Evolutionary conservation across 1,140 invertebrate species (phyloP), one percentile per base, ranked within the genome.

Genomic region (Gryon sp.): DNA sequence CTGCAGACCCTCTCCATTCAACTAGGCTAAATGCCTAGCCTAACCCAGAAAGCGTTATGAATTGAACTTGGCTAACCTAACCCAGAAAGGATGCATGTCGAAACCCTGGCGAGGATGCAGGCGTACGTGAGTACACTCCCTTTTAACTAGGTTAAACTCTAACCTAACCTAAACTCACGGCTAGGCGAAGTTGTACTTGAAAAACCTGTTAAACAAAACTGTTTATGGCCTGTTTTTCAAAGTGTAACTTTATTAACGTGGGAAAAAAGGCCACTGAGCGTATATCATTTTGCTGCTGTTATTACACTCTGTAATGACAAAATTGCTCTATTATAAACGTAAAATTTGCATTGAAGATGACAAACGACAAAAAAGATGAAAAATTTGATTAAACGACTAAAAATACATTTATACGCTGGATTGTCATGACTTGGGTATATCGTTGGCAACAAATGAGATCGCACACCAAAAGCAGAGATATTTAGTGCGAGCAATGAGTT

Each of bases 1-100:
- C 28, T 22, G 24, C 28, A 20, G 69, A 41, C 52, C 43, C 53
- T 43, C 43, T 24, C 48, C n/a, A 19, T 24, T 14, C 14, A 78
- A 55, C 62, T 66, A 68, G 75, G 75, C 63, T 65, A 73, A 78
- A 78, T 36, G 63, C 48, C n/a, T 40, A 36, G 34, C 57, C 60
- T 72, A 77, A 77, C 75, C 75, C 36, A 77, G 53, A 78, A 73
- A 69, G 22, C 62, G 18, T 68, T 73, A 78, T 66, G 63, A 73
- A 78, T 78, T 78, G 68, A 78, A 78, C 62, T 73, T 73, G 48
- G 50, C 68, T 70, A 73, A 70, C 68, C 75, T 68, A 70, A 70
- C 62, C 62, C 55, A 72, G 53, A 72, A 70, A 78, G 24, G 43
- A 50, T 52, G 36, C 46, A 38, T 24, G 30, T 40, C 28, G 50